Base-by-base conservation (phyloP, 1,140 invertebrate genomes). In the Helicorthomorpha holstii region DNA sequence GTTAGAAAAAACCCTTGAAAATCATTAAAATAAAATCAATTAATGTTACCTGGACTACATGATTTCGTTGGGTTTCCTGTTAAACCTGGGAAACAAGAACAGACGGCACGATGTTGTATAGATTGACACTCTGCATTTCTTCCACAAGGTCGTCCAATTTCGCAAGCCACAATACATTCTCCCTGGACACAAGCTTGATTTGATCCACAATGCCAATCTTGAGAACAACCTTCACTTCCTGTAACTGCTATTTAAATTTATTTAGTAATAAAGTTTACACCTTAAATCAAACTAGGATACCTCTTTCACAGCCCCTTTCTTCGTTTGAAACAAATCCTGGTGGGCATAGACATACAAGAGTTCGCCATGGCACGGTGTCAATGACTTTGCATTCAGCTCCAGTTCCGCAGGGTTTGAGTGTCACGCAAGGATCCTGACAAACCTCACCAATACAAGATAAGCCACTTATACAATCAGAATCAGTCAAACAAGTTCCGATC, bases 161-260 rank as follows among this genome's bases (percentile, higher is more conserved):
- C 62, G 60, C 89, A 94, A 1, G 87, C 85, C 64, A 87, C 79
- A 16, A 85, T 76, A 66, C 89, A 94, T 58, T 87, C 82, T 48
- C 79, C 79, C 56, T 88, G 87, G 43, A 83, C 77, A 62, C 89
- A 94, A 56, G 84, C 78, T 61, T 82, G 78, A 58, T 90, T 81
- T 74, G 57, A 73, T 71, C 57, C 78, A 72, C 45, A 85, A 63
- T 59, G 81, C 68, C 27, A 84, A 75, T 62, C 65, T 68, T 54
- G 79, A 72, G 58, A 75, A 64, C 87, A 91, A 27, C 78, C 79
- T 73, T n/a, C 21, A 3, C 4, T 34, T 27, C n/a, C 26, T 4
- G 25, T 46, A 22, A 46, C 44, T 46, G 44, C 7, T 46, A 25
- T 7, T 12, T 12, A 41, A 12, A 19, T 41, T 12, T 12, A 12